Conservation (phyloP, 2,113 vertebrate species). For the Brienomyrus longianalis region DNA sequence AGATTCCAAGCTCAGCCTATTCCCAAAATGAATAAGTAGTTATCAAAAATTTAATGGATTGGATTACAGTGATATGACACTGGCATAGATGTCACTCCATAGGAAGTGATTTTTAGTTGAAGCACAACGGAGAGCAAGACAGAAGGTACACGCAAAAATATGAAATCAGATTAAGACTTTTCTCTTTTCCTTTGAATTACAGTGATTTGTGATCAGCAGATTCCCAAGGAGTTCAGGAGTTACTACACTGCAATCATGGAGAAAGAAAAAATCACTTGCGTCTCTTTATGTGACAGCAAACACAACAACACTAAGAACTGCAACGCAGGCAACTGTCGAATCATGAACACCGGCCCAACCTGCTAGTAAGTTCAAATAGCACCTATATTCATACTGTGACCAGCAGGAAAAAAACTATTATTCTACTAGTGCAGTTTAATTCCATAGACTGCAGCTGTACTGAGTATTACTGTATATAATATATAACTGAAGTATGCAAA, state of each 20-base stretch:
- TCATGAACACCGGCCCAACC: slow-evolving; percentile 10
- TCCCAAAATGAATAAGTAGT: neutral
- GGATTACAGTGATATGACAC: neutral
- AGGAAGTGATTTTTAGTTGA: neutral
- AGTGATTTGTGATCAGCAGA: slow-evolving; percentile 8
- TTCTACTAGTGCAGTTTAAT: neutral
- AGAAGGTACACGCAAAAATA: neutral
- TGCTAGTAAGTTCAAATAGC: slow-evolving; percentile 13
- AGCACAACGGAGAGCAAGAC: neutral
- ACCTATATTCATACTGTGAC: neutral
- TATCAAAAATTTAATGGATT: neutral
- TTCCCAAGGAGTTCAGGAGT: neutral
- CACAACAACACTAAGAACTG: slow-evolving; percentile 6
- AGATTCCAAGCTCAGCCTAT: neutral
- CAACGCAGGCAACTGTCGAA: neutral
- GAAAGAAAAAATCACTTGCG: neutral
- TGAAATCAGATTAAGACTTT: neutral
- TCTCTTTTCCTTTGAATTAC: slow-evolving; percentile 5
- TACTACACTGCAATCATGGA: neutral
- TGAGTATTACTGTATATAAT: neutral
- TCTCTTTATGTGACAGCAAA: slow-evolving; percentile 4
- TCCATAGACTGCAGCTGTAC: neutral
- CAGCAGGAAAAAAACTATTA: neutral
- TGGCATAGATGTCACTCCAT: neutral
- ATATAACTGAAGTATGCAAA: neutral